Evolutionary conservation across 2,797 vertebrate genomes (phyloP).

Genomic region (Arremon brunneinucha): DNA sequence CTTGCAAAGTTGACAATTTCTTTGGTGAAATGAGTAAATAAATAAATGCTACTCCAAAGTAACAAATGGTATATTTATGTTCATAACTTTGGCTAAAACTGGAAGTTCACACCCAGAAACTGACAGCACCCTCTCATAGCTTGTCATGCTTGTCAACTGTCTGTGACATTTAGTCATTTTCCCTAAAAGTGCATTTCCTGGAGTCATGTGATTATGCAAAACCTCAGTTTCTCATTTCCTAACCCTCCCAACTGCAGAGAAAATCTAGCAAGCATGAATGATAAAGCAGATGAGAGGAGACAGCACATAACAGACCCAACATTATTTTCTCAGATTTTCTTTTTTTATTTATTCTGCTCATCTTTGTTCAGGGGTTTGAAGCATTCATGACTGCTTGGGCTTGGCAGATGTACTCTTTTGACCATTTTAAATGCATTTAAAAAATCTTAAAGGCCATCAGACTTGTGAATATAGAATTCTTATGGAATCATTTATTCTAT

Average conservation of each 20-base stretch:
- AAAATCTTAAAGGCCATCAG: background rate
- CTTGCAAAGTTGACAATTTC: background rate
- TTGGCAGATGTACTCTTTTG: background rate
- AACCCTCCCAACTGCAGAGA: background rate
- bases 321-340: background rate
- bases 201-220: background rate
- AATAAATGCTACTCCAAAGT: background rate
- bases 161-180: background rate
- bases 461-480: background rate
- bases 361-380: background rate
- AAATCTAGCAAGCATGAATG: background rate
- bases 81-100: background rate
- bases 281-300: background rate
- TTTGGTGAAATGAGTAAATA: background rate
- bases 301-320: background rate
- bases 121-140: background rate
- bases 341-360: background rate
- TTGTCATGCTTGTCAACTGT: background rate
- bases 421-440: background rate
- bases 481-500: background rate
- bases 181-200: background rate
- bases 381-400: background rate
- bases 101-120: background rate
- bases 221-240: constrained; percentile 18
- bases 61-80: background rate